Percentiles rank a stretch among this genome's conserved stretches.
Evolutionary conservation across 2,888 invertebrate genomes (phyloP).

Genomic region (Zaprionus obscuricornis): DNA sequence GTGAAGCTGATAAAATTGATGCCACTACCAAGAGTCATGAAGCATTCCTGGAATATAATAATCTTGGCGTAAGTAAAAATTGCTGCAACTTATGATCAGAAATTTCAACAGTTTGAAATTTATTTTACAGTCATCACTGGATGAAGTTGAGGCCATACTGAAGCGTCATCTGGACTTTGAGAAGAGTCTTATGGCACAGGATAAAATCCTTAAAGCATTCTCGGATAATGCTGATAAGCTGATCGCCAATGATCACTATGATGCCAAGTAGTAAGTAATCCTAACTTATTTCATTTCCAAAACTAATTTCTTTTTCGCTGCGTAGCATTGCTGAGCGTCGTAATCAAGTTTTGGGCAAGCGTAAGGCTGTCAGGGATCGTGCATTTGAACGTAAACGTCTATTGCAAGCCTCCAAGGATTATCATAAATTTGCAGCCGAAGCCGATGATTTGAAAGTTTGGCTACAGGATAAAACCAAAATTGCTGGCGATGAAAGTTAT

Average conservation of each 20-base stretch:
- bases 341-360: constrained; percentile 89
- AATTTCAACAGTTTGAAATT: background rate
- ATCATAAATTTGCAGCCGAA: constrained; percentile 96
- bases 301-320: background rate
- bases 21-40: constrained; percentile 97
- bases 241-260: constrained; percentile 91
- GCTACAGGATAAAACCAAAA: constrained; percentile 95
- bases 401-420: constrained; percentile 92
- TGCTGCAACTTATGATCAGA: background rate
- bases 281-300: background rate
- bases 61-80: constrained; percentile 89
- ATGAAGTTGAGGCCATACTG: constrained; percentile 95
- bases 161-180: constrained; percentile 97
- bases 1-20: constrained; percentile 98
- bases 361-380: constrained; percentile 90
- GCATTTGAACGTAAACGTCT: constrained; percentile 90
- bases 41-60: constrained; percentile 94
- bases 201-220: constrained; percentile 93
- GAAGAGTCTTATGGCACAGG: constrained; percentile 95
- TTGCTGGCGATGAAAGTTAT: constrained; percentile 96
- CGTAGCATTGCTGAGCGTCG: constrained; percentile 88
- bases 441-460: constrained; percentile 95
- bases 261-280: constrained; percentile 88
- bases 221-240: constrained; percentile 92
- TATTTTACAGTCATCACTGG: constrained; percentile 88